phyloP scores from a whole-genome alignment of 2,888 invertebrate genomes.

The Caenorhabditis afra region DNA sequence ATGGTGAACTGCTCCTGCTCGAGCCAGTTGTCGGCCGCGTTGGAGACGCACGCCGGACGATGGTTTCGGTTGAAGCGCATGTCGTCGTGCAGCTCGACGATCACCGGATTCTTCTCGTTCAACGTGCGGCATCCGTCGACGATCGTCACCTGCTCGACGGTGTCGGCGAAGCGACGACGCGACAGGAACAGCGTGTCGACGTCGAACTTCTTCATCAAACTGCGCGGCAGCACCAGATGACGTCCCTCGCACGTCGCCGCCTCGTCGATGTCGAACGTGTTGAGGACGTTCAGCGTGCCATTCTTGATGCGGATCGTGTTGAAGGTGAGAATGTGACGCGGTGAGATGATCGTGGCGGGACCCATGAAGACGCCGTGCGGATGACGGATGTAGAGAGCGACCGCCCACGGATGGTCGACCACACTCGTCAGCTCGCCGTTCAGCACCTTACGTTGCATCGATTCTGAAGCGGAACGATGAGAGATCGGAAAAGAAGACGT shows the following conservation, averaged over 20 bases:
- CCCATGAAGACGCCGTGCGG: background rate
- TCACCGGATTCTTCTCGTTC: background rate
- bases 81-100: slow-evolving; percentile 1
- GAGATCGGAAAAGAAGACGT: too few species aligned
- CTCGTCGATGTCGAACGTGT: background rate
- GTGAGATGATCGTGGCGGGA: slow-evolving; percentile 29
- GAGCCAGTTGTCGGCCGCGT: slow-evolving; percentile 9
- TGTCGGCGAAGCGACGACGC: background rate
- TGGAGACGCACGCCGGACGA: slow-evolving; percentile 18
- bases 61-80: background rate
- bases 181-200: slow-evolving; percentile 9
- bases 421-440: slow-evolving; percentile 5
- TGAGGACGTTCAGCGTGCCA: background rate
- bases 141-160: background rate
- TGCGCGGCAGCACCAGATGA: slow-evolving; percentile 5
- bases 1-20: slow-evolving; percentile 5
- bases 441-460: slow-evolving; percentile 23
- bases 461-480: background rate
- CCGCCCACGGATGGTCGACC: slow-evolving; percentile 35
- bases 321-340: slow-evolving; percentile 21
- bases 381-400: slow-evolving; percentile 9
- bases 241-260: slow-evolving; percentile 13
- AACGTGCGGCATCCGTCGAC: slow-evolving; percentile 19
- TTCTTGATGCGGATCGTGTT: slow-evolving; percentile 1
- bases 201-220: background rate